Conservation (phyloP, 2,113 vertebrate species). For the Zosterops pallidus region DNA sequence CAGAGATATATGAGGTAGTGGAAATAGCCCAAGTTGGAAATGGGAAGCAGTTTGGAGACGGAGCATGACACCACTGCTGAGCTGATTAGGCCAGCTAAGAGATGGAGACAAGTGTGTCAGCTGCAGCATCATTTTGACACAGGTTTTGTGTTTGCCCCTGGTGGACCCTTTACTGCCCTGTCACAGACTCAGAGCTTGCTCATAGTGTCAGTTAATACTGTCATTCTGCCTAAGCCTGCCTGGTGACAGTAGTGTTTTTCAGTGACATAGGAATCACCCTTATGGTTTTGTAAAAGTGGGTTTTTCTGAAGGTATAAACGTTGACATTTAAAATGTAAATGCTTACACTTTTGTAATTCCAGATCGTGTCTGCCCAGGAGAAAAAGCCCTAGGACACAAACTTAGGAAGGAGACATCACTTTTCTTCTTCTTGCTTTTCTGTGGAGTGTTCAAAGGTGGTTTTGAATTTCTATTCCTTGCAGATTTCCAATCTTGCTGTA, state of each 20-base stretch:
- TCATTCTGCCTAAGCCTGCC: background rate
- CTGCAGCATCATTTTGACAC: background rate
- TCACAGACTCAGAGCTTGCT: background rate
- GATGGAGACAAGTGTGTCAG: background rate
- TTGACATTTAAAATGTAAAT: background rate
- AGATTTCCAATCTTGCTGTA: background rate
- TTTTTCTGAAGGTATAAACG: background rate
- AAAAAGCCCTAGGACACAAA: background rate
- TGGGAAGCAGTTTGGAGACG: background rate
- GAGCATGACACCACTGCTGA: background rate
- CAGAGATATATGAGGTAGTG: background rate
- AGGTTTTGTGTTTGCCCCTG: background rate
- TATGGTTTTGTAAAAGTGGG: background rate
- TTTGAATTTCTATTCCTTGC: background rate
- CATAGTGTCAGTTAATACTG: fast-evolving
- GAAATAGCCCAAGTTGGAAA: background rate
- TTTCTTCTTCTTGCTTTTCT: background rate
- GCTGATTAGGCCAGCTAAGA: background rate
- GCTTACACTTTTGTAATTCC: fast-evolving
- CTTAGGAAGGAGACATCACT: background rate
- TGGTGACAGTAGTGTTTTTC: background rate
- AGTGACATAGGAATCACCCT: background rate
- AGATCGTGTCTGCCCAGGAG: background rate
- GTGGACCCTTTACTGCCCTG: background rate
- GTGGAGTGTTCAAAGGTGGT: background rate